These are phyloP conservation scores for Premnoplex brunnescens DNA, from an alignment of 2,797 vertebrate species.

Conservation along the genomic window DNA sequence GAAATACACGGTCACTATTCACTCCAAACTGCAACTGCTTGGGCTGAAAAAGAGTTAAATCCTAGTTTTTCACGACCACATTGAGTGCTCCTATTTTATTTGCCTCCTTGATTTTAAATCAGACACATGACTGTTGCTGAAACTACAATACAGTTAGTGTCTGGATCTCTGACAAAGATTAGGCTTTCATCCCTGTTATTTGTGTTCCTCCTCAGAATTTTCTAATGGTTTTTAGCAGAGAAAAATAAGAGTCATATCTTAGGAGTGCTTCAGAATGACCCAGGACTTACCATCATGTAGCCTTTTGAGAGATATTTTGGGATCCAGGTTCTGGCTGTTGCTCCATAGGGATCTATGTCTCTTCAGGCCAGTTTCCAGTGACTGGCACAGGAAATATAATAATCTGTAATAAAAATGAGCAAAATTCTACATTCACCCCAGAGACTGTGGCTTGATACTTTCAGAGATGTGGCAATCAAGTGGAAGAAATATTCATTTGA, in stretches of 20 bases:
- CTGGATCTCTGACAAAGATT: conserved; percentile 45
- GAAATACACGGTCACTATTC: not conserved
- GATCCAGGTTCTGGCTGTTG: not conserved
- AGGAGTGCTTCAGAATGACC: not conserved
- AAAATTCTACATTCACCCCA: not conserved
- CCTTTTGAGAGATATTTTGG: not conserved
- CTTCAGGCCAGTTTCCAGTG: not conserved
- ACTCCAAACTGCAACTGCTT: not conserved
- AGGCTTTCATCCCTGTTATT: conserved; percentile 29
- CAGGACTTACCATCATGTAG: not conserved
- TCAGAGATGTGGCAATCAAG: not conserved
- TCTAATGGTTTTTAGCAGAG: conserved; percentile 8
- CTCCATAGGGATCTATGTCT: not conserved
- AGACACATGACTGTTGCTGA: not conserved
- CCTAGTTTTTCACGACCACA: not conserved
- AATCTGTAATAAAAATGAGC: not conserved
- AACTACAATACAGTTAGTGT: conserved; percentile 47
- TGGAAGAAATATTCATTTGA: not conserved
- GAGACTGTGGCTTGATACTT: not conserved
- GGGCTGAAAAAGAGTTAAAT: conserved; percentile 42
- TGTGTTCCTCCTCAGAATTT: conserved; percentile 5
- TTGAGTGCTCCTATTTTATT: conserved; percentile 22
- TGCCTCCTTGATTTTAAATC: conserved; percentile 48
- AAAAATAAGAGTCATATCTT: not conserved
- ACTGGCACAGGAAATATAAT: not conserved